Base-by-base conservation (phyloP, 1,140 invertebrate genomes). In the Aculops lycopersici region DNA sequence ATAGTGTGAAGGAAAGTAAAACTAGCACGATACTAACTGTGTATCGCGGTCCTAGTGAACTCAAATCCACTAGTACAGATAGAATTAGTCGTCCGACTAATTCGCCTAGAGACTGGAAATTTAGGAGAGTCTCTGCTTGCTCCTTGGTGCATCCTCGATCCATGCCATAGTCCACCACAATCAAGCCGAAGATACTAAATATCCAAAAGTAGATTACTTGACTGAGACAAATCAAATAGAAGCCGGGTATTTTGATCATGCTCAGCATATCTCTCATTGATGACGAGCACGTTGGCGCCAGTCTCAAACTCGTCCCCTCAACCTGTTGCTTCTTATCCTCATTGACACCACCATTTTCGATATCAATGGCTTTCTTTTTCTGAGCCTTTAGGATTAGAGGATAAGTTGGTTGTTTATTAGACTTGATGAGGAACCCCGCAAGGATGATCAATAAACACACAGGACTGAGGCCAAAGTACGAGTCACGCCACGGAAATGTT, bases 121-220 rank as follows among this genome's bases (percentile, higher is more conserved):
- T 49, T 18, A 49, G 21, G 1, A 49, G 36, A 3, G 42, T 41
- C 1, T 46, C 43, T 3, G 47, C 41, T 18, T 46, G 37, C 8
- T 18, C 21, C 4, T 39, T 38, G 2, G 43, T 38, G 3, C 46
- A 35, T 15, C 31, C 43, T 12, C 42, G 39, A 42, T 49, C 48
- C 21, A 41, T 40, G 21, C 43, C 48, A 39, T 49, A 49, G 36
- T 49, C 48, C 4, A 49, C 44, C 2, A 49, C 44, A 4, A 49
- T 44, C 13, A 49, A 45, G 1, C 40, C 19, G 31, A 43, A 49
- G 13, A 47, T 43, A 41, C 44, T 46, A 31, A 43, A 48, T 4
- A 39, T 42, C 35, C 41, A 36, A 3, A 43, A 43, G 38, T 45
- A 47, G 15, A 40, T 41, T 19, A 43, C 43, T 21, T 45, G 43